Base-by-base conservation (phyloP, 2,888 invertebrate species). In the Phragmatobia fuliginosa region DNA sequence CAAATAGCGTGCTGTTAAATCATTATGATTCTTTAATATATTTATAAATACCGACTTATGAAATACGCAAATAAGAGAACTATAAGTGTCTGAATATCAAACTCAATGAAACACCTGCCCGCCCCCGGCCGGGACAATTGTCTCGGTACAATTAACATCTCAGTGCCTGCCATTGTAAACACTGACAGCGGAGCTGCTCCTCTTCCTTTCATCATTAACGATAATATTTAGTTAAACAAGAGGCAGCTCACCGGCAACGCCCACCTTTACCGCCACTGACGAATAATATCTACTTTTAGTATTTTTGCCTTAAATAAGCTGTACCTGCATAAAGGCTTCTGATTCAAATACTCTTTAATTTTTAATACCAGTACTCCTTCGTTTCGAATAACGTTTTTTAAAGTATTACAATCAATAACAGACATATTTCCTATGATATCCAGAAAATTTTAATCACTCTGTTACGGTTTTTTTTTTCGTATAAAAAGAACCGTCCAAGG, bases 171-270 rank as follows among this genome's bases (percentile, higher is more conserved):
- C 36, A 56, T 52, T 65, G 64, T 65, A 38, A 73, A 66, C 59
- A 70, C 28, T 56, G 49, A 14, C n/a, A 36, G 65, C 60, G 62
- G 56, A 63, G 66, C 21, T 56, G 60, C 61, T 63, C 49, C 41
- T 66, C 21, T 68, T 70, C 33, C 62, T 66, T 68, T 68, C 52
- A 45, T 68, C 67, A 81, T 78, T 66, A 65, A 49, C 67, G n/a
- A 66, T 68, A 73, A 75, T 70, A 62, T 72, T 68, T 67, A 61
- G 56, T 62, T 45, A 8, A 66, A 66, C 61, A 71, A 72, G 66
- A 69, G 32, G 21, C 49, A 62, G 58, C 28, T 66, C 14, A 31
- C 3, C n/a, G 60, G 28, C 52, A 28, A 64, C 58, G 65, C 49
- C 16, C 33, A 67, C 38, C 45, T 60, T 2, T 41, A 18, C 36